Evolutionary conservation across 2,888 invertebrate genomes (phyloP).

Genomic region (Sepioteuthis lessoniana): DNA sequence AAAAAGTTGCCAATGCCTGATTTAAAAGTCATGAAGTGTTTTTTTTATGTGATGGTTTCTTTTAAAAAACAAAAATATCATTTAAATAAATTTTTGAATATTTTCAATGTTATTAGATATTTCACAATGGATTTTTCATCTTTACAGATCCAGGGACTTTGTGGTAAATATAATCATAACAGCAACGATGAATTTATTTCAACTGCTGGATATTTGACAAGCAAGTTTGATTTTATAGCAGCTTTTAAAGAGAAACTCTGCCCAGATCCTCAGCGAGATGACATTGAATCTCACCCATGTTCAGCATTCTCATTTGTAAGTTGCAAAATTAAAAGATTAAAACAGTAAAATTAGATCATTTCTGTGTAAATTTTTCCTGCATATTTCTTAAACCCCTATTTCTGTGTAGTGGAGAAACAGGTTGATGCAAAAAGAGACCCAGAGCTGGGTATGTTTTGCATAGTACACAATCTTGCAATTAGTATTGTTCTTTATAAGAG

Average conservation of each 20-base stretch:
- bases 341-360: neutral
- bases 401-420: no score
- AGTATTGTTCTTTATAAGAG: no score
- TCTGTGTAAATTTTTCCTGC: neutral
- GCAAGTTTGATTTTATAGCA: neutral
- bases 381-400: no score
- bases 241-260: constrained; percentile 45
- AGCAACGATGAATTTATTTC: constrained; percentile 39
- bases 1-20: no score
- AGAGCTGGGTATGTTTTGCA: no score
- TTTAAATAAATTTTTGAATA: neutral
- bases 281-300: constrained; percentile 42
- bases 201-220: neutral
- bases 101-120: neutral
- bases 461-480: no score
- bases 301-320: constrained; percentile 44
- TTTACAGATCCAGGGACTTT: constrained; percentile 45
- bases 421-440: no score
- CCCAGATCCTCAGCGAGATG: constrained; percentile 8
- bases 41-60: no score
- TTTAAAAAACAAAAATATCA: neutral
- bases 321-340: neutral
- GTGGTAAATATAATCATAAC: constrained; percentile 38
- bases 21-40: no score
- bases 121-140: neutral